Evolutionary conservation across 2,888 invertebrate species (phyloP).

Genomic region (Drosophila longiperda): DNA sequence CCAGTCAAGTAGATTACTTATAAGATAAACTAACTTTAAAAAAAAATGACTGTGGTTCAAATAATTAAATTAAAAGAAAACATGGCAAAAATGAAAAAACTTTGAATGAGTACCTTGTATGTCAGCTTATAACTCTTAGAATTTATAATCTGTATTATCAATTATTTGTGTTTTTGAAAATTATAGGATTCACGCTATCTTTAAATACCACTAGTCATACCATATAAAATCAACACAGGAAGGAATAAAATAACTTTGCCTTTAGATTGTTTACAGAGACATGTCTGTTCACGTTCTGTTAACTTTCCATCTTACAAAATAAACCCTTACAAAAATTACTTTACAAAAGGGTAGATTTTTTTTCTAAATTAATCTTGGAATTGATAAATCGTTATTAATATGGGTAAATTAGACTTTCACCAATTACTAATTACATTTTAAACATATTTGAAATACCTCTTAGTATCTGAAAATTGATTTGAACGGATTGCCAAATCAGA

Average conservation of each 20-base stretch:
- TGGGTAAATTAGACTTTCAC: background rate
- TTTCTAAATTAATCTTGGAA: fast-evolving
- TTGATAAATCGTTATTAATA: background rate
- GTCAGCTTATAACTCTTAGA: background rate
- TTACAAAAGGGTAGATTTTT: background rate
- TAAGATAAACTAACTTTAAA: constrained; percentile 7
- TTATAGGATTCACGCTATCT: background rate
- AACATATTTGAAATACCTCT: background rate
- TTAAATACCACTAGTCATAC: background rate
- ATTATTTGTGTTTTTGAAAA: background rate
- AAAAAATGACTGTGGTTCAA: background rate
- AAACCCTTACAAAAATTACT: background rate
- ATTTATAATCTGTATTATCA: background rate
- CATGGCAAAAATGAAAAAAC: background rate
- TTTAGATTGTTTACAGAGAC: no score
- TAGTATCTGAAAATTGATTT: background rate
- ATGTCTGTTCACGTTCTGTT: background rate
- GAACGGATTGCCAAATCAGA: background rate
- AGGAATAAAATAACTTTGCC: background rate
- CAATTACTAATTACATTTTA: background rate
- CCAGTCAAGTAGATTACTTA: constrained; percentile 13
- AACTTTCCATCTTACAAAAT: background rate
- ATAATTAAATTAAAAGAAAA: background rate
- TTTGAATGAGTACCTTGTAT: background rate
- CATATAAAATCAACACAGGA: background rate